Base-by-base conservation (phyloP, 2,888 invertebrate genomes). In the Creontiades dilutus region DNA sequence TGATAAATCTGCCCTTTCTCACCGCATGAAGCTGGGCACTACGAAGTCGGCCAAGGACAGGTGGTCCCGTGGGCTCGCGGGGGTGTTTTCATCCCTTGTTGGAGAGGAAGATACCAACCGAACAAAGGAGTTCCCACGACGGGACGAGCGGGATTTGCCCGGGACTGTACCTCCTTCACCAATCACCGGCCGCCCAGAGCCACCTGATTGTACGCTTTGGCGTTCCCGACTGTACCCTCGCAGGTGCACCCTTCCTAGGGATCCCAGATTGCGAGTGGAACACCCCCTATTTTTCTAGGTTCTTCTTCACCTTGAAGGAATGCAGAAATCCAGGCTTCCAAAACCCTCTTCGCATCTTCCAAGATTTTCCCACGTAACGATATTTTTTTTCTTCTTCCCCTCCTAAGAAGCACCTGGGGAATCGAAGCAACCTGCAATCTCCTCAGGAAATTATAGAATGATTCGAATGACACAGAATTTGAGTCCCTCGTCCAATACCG, bases 151-250 rank as follows among this genome's bases (percentile, higher is more conserved):
- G 78, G 16, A 13, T 76, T 76, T 78, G 14, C 5, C 12, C 5
- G 14, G 37, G 28, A 28, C 16, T 16, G 28, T 27, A 28, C 28
- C 37, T 9, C 46, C 46, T 47, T 37, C 37, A 47, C 78, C 78
- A 78, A 78, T 78, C 78, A 37, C 2, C 2, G 11, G 16, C 28
- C 2, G 9, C 78, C 47, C 11, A 46, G n/a, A 11, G 46, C 46
- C 78, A 78, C 78, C 78, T 78, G 78, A 78, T 78, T 76, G 76
- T 76, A 76, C 76, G 27, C 28, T 16, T 52, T 9, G 78, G 78
- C 37, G 37, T 37, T 16, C 52, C 13, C 46, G 78, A 78, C 78
- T 78, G 78, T 78, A 78, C 78, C 78, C 9, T 78, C 37, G 78
- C 78, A 78, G 78, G 78, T 78, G 78, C 78, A 47, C 78, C 78